Base-by-base conservation (phyloP, 2,888 invertebrate genomes). In the Conchocele bisecta region DNA sequence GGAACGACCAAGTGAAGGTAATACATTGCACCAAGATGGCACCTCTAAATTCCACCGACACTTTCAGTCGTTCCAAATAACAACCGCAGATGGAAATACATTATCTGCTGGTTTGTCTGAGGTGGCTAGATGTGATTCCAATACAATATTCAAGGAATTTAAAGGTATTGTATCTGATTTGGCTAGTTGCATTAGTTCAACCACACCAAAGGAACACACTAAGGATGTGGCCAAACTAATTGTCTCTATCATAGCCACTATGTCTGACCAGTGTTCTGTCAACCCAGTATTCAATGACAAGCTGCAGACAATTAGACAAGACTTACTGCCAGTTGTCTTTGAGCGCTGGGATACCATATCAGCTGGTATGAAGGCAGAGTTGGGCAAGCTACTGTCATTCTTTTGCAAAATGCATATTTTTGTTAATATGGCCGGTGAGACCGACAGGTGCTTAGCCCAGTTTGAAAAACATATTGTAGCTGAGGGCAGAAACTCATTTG, bases 341-440 rank as follows among this genome's bases (percentile, higher is more conserved):
- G 29, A 42, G 6, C 37, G 53, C 15, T 69, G 69, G 73, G 48
- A 65, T 37, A 22, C 22, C n/a, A 4, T 65, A 1, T 2, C 2
- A 13, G 9, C 17, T 20, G 24, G 42, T 0, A 60, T 60, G 9
- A 69, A 53, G 11, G 5, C 22, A 26, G 57, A 69, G 42, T 50
- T 65, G 37, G 13, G 39, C 6, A 50, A 42, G 20, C 9, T 69
- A 1, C 51, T 51, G 13, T 42, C 35, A 22, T 69, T 65, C 17
- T 63, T 63, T 57, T 69, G 69, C 20, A 66, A 72, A 41, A 69
- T 74, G 73, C 68, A 74, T 41, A 59, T 74, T 24, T 74, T 74
- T 61, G 57, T 65, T 1, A 69, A 74, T 48, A 63, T 68, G 39
- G 68, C 68, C 3, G 29, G 11, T 31, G 64, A 57, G 22, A 50